Conservation (phyloP, 30 jellyfish, hydroid and myxozoan genomes). For the Pelagia noctiluca region DNA sequence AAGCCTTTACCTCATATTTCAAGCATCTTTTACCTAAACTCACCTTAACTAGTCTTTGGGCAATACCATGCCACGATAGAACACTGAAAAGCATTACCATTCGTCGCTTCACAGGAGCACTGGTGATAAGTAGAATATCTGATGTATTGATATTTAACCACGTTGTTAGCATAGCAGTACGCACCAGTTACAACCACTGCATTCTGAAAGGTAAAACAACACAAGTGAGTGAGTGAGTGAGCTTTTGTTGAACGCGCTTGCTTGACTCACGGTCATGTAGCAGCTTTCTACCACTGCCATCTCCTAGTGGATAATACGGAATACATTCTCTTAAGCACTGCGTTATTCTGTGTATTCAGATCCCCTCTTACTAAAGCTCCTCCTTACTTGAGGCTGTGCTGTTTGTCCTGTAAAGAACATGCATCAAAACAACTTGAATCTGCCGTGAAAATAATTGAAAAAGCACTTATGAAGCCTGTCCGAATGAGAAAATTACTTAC, state of each 20-base stretch:
- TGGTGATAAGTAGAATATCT: neutral
- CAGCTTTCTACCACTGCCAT: neutral
- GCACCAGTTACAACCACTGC: constrained; percentile 11
- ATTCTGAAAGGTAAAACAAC: neutral
- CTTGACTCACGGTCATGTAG: neutral
- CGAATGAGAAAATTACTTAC: too few relatives aligned
- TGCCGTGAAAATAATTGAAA: too few relatives aligned
- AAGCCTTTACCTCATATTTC: neutral
- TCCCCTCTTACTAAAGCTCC: too few relatives aligned
- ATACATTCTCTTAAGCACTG: neutral
- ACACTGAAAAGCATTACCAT: neutral
- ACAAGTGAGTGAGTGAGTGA: neutral
- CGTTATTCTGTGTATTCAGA: neutral
- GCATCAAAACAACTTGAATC: too few relatives aligned
- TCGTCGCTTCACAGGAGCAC: neutral
- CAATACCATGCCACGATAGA: neutral
- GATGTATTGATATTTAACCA: neutral
- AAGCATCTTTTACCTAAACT: neutral
- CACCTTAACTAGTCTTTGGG: constrained; percentile 28
- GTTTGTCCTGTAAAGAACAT: too few relatives aligned
- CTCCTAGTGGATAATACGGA: neutral
- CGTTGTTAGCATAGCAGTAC: constrained; percentile 8
- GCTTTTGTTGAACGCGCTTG: neutral
- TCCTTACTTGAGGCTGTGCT: too few relatives aligned
- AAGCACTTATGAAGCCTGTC: too few relatives aligned